Evolutionary conservation across 2,797 vertebrate species (phyloP), one percentile per base, ranked within the genome.

Genomic region (Mormyrus hasselquistii): DNA sequence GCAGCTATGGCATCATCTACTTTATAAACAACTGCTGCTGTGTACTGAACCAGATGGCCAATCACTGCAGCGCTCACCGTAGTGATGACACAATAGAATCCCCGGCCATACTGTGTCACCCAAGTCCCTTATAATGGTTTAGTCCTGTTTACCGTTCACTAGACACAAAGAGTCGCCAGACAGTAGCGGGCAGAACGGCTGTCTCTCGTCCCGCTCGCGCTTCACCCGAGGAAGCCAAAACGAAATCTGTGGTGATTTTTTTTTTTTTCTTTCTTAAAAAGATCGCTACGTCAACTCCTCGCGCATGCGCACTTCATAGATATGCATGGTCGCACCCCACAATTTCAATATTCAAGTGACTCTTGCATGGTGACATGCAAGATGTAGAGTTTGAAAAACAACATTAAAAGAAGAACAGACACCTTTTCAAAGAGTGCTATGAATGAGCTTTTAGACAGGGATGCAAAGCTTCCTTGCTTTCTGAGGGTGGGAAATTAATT

Each of bases 61-160:
- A 96, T 96, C 95, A 91, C 94, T 93, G 94, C 92, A 92, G 94
- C 93, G 91, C 95, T 95, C 94, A 94, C 94, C 94, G 92, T 93
- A 95, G 95, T 90, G 92, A 92, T 94, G 93, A 95, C 94, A 96
- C 96, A 96, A 97, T 95, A 96, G 95, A 95, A 95, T 95, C 94
- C 93, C 94, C 94, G 95, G 95, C 93, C 95, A 94, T 94, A 94
- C 93, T 95, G 94, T 95, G 94, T 94, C 95, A 34, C 91, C 92
- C 94, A 76, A 94, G 93, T 92, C 92, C 91, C 93, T 92, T 92
- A 93, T 93, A 93, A 91, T 92, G 38, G 94, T 94, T 94, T 92
- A 85, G 85, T 79, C 94, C 95, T 93, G 93, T 94, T 95, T 93
- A 93, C 92, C 92, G 93, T 92, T 93, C 88, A 65, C 91, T 92